Base-by-base conservation (phyloP, 2,888 invertebrate species). In the Elegia similella region DNA sequence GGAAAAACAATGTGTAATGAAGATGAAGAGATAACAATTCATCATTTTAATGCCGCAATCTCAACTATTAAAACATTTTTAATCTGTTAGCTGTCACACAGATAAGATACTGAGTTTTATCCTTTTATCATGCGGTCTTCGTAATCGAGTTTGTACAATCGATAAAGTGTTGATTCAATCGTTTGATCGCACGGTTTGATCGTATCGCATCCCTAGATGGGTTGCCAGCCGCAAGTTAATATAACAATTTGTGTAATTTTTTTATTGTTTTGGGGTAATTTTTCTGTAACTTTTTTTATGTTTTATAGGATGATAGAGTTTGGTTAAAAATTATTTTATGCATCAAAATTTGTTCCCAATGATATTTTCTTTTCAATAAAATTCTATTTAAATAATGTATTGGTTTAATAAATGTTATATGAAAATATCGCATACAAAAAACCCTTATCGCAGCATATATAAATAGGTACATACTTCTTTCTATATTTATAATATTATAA, bases 121-220 rank as follows among this genome's bases (percentile, higher is more conserved):
- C 42, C 13, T 42, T 42, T 46, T 46, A 34, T 55, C 17, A 13
- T 12, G 42, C 54, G 54, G 8, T 44, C 54, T 46, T 32, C 54
- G 16, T 1, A 55, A 55, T 55, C 44, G 44, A 52, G 30, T 29
- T 10, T 38, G 23, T 15, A 30, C 15, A 55, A 55, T 55, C 54
- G 46, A 55, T 55, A 53, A 43, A 43, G 34, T 7, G n/a, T 10
- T 10, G 42, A 42, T 17, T 52, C 7, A n/a, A n/a, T n/a, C n/a
- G n/a, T n/a, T n/a, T n/a, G n/a, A n/a, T n/a, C n/a, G n/a, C n/a
- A n/a, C n/a, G n/a, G n/a, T n/a, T n/a, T n/a, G 34, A 55, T 32
- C 15, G 13, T 43, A 42, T 32, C 42, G 13, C 54, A 55, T 46
- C 54, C 32, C 54, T 55, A 55, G 32, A 6, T 34, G 34, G 44